Evolutionary conservation across 2,888 invertebrate species (phyloP), one percentile per base, ranked within the genome.

Genomic region (Cremastinae sp.): DNA sequence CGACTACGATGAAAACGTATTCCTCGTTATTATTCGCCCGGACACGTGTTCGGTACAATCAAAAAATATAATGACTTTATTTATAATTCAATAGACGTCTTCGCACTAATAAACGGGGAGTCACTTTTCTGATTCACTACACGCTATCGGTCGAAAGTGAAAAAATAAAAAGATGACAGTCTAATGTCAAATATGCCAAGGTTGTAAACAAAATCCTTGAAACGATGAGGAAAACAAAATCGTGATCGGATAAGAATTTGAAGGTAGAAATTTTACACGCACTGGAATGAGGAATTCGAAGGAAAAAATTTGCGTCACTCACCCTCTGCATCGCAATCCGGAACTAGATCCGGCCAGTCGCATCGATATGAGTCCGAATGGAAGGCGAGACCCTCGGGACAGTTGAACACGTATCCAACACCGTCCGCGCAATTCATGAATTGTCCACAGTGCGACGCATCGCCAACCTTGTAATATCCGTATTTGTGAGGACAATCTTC

Each of bases 341-440:
- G 88, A 0, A 96, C 96, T 88, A 94, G 93, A 90, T 97, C 97
- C 2, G 96, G 96, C 96, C 96, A 97, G 78, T 97, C 96, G 87
- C 97, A 97, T 64, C 94, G 92, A 86, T 96, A 95, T 8, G 91
- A 92, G 9, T 92, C 92, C 0, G 93, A 91, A 87, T 93, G 94
- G 90, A 93, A 96, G 7, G 96, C 96, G 62, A 97, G 91, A 18
- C 96, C 96, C 83, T 95, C 96, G 0, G 96, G 96, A 85, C 97
- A 97, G 79, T 94, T 92, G 83, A 96, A 93, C 45, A 93, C 91
- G 81, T 91, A 93, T 0, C 94, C 95, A 3, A 93, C 91, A n/a
- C 97, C 97, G 58, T 93, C 93, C 0, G 94, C 96, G 83, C 96
- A 97, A 85, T 94, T 96, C 90, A 94, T 94, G 88, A 96, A 97